These are phyloP conservation scores for Smutsia gigantea DNA, from an alignment of 2,797 vertebrate genomes.

Conservation along the genomic window DNA sequence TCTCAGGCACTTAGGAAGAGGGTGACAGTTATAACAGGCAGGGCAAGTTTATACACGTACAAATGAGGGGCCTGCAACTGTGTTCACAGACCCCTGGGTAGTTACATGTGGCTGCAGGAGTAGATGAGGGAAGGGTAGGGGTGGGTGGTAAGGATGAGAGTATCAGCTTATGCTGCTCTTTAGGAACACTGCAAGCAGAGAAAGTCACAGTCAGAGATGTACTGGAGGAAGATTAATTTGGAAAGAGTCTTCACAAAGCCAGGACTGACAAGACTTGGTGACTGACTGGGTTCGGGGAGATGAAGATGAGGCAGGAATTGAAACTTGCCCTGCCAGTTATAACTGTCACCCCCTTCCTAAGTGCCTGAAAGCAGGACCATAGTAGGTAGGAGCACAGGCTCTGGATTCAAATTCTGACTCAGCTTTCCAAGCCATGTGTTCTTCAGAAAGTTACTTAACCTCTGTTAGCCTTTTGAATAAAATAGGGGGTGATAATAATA, in stretches of 20 bases:
- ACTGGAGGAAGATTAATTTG: background rate
- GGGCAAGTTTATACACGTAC: background rate
- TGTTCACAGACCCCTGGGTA: background rate
- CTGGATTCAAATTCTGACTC: background rate
- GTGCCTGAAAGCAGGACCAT: background rate
- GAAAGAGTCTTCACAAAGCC: background rate
- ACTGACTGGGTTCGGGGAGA: background rate
- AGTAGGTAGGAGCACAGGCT: background rate
- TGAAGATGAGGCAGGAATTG: background rate
- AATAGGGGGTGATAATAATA: background rate
- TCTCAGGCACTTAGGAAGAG: background rate
- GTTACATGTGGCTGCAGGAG: background rate
- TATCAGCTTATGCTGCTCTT: background rate
- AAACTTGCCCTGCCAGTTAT: background rate
- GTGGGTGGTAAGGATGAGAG: background rate
- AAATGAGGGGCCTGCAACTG: background rate
- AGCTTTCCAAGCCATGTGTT: background rate
- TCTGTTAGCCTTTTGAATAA: background rate
- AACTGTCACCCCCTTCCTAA: background rate
- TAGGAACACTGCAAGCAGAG: background rate
- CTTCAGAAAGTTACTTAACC: background rate
- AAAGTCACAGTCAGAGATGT: background rate
- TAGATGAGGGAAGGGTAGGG: rapidly evolving
- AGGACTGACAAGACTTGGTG: background rate
- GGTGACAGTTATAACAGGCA: background rate